phyloP scores from a whole-genome alignment of 2,797 vertebrate genomes.

The Aldrovandia affinis region DNA sequence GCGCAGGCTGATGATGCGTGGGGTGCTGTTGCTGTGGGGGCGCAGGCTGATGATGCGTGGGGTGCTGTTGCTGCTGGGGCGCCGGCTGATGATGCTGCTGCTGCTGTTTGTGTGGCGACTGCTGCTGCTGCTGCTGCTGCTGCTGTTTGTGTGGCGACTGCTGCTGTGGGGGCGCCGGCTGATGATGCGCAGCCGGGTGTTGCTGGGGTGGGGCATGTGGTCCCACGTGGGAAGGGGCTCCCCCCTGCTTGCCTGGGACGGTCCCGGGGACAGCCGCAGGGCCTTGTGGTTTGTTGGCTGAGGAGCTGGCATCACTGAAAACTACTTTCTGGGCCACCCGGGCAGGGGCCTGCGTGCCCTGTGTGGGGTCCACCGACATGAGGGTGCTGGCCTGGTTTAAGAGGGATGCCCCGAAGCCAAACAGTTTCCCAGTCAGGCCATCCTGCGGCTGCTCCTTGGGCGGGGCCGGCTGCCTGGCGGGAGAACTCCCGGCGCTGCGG shows the following conservation, averaged over 20 bases:
- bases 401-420: slow-evolving; percentile 94
- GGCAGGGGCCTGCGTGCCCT: slow-evolving; percentile 73
- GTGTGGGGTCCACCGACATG: slow-evolving; percentile 82
- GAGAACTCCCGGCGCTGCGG: slow-evolving; percentile 80
- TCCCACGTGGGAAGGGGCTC: slow-evolving; percentile 54
- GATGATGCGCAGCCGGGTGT: not conserved
- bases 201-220: slow-evolving; percentile 54
- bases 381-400: slow-evolving; percentile 96
- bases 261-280: slow-evolving; percentile 54
- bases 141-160: slow-evolving; percentile 36
- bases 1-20: not conserved
- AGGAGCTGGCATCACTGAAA: slow-evolving; percentile 80
- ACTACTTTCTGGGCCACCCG: slow-evolving; percentile 86
- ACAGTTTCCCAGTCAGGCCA: slow-evolving; percentile 91
- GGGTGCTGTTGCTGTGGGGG: slow-evolving; percentile 46
- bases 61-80: slow-evolving; percentile 45
- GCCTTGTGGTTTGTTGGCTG: slow-evolving; percentile 74
- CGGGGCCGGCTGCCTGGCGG: slow-evolving; percentile 79
- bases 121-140: slow-evolving; percentile 27
- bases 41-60: not conserved
- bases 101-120: slow-evolving; percentile 31
- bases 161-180: slow-evolving; percentile 13
- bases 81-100: slow-evolving; percentile 48
- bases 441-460: slow-evolving; percentile 86
- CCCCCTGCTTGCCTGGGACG: slow-evolving; percentile 55